phyloP scores from a whole-genome alignment of 2,797 vertebrate genomes.

The Avahi laniger region DNA sequence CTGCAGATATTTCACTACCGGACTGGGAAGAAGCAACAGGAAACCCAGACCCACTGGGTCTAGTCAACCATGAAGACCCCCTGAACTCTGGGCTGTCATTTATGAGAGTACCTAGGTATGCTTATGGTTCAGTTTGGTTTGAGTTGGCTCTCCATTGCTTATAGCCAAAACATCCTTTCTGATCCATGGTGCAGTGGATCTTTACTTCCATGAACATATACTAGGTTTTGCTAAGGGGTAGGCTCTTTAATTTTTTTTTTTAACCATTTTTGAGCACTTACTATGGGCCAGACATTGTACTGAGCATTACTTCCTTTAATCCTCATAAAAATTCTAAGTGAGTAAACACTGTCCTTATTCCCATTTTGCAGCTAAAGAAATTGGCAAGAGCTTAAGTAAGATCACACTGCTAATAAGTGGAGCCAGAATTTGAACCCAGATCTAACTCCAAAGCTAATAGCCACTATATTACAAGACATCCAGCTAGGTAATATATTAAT shows the following conservation, averaged over 20 bases:
- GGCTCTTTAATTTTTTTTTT: not conserved
- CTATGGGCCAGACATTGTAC: not conserved
- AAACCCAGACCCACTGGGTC: not conserved
- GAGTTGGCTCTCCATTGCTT: not conserved
- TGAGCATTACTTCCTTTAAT: not conserved
- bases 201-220: not conserved
- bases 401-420: not conserved
- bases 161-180: not conserved
- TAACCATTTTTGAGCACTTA: not conserved
- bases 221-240: not conserved
- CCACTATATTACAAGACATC: not conserved
- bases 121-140: not conserved
- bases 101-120: not conserved
- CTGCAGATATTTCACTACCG: not conserved
- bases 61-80: not conserved
- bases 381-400: not conserved
- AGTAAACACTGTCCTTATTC: not conserved
- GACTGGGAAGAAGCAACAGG: not conserved
- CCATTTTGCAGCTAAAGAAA: not conserved
- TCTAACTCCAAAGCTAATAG: not conserved
- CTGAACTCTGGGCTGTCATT: not conserved
- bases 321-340: not conserved
- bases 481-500: not conserved
- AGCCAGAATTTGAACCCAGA: not conserved
- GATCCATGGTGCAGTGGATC: not conserved